Conservation (phyloP, 2,113 vertebrate genomes). For the Porphyrio hochstetteri region DNA sequence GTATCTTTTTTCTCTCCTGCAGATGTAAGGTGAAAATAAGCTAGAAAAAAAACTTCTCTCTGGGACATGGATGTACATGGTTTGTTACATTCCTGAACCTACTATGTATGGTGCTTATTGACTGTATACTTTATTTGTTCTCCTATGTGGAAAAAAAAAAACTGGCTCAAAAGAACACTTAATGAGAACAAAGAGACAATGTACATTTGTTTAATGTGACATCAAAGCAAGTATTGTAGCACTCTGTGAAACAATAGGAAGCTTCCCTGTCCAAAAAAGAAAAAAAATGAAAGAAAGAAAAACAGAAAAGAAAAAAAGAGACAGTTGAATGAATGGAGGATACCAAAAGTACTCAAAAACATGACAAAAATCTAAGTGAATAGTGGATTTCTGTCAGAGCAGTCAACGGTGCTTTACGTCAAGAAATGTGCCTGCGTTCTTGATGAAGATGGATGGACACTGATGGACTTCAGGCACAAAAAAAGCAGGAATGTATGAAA, state of each 20-base stretch:
- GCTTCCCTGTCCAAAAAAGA: constrained; percentile 74
- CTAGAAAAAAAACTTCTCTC: constrained; percentile 79
- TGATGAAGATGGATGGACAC: constrained; percentile 68
- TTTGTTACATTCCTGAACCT: constrained; percentile 87
- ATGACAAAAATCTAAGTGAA: constrained; percentile 49
- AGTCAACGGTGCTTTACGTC: constrained; percentile 77
- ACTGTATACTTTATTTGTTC: constrained; percentile 81
- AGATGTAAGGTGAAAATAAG: constrained; percentile 96
- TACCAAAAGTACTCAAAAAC: constrained; percentile 68
- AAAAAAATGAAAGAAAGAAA: constrained; percentile 38
- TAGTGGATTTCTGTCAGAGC: constrained; percentile 66
- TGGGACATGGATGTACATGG: constrained; percentile 83
- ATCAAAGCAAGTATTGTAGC: constrained; percentile 84
- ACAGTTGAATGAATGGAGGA: constrained; percentile 62
- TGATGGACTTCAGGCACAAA: constrained; percentile 59
- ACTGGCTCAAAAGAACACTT: constrained; percentile 74
- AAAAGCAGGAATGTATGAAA: constrained; percentile 72
- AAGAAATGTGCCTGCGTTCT: constrained; percentile 69
- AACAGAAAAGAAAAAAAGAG: constrained; percentile 31
- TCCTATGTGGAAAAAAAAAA: constrained; percentile 75
- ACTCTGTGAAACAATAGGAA: constrained; percentile 74
- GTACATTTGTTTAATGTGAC: constrained; percentile 82
- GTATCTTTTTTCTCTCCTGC: constrained; percentile 70
- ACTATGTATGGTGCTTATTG: constrained; percentile 94
- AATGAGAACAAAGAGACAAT: constrained; percentile 84